Conservation (phyloP, 2,888 invertebrate species). For the Sarcophaga variegata region DNA sequence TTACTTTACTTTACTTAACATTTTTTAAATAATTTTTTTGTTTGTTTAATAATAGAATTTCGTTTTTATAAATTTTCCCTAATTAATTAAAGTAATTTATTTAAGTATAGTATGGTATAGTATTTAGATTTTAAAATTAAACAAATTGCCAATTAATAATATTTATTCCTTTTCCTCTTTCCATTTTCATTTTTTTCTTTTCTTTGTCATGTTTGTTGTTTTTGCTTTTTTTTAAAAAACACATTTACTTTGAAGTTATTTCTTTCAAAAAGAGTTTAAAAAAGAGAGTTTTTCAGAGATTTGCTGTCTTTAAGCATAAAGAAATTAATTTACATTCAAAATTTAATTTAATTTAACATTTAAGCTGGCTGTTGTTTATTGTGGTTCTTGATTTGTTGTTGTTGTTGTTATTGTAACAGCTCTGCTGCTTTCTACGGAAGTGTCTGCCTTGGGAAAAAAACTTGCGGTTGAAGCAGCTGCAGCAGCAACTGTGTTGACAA, state of each 20-base stretch:
- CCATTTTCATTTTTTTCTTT: background rate
- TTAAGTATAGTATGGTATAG: background rate
- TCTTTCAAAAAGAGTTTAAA: conserved; percentile 16
- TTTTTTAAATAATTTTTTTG: too few species aligned
- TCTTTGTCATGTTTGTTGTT: conserved; percentile 28
- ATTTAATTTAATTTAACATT: conserved; percentile 39
- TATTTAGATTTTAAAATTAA: conserved; percentile 27
- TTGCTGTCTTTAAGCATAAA: conserved; percentile 39
- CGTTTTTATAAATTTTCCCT: conserved; percentile 43
- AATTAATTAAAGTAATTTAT: conserved; percentile 50
- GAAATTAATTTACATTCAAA: conserved; percentile 53
- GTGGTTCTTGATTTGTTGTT: conserved; percentile 5
- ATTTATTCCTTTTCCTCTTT: too few species aligned
- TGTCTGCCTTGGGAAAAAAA: too few species aligned
- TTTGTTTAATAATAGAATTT: too few species aligned
- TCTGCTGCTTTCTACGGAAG: too few species aligned
- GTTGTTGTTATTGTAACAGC: background rate
- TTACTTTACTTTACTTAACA: too few species aligned
- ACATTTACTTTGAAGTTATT: too few species aligned
- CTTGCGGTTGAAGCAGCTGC: too few species aligned
- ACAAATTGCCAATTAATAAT: conserved; percentile 23
- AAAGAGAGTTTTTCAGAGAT: background rate
- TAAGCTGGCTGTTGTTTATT: conserved; percentile 24
- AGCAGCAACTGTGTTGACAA: too few species aligned
- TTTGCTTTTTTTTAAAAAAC: too few species aligned